These are phyloP conservation scores for Pundamilia nyererei DNA, from an alignment of 2,113 vertebrate species.

Conservation along the genomic window DNA sequence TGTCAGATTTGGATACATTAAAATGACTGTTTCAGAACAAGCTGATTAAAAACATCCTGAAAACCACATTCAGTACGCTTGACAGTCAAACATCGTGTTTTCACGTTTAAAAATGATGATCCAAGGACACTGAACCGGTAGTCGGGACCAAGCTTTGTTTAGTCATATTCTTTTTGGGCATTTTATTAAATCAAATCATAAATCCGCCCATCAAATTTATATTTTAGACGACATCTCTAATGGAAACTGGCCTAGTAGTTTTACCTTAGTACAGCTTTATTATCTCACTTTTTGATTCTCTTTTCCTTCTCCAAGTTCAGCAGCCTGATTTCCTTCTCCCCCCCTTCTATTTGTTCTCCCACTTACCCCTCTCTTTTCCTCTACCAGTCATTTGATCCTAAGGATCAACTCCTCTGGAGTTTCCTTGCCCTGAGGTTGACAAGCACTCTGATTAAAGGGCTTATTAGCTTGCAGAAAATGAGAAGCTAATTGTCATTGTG, in stretches of 20 bases:
- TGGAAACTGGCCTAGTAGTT: not conserved
- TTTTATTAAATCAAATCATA: not conserved
- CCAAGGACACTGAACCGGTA: not conserved
- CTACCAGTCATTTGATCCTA: constrained; percentile 54
- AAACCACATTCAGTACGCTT: not conserved
- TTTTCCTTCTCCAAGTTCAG: constrained; percentile 20
- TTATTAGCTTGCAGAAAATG: constrained; percentile 58
- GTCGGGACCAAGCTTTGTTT: not conserved
- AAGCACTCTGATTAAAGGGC: constrained; percentile 65
- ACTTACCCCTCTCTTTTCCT: not conserved
- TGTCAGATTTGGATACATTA: constrained; percentile 44
- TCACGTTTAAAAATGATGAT: not conserved
- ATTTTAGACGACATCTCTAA: not conserved
- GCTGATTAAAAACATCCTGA: constrained; percentile 36
- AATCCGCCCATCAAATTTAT: not conserved
- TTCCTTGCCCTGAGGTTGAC: constrained; percentile 52
- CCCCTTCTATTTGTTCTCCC: not conserved
- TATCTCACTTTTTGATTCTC: not conserved
- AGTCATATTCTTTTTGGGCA: not conserved
- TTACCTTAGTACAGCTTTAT: not conserved
- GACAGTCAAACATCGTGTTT: not conserved
- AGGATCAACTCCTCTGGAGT: constrained; percentile 51
- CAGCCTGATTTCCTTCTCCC: not conserved
- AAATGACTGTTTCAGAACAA: constrained; percentile 21
- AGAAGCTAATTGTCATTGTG: constrained; percentile 55